Base-by-base conservation (phyloP, 2,888 invertebrate genomes). In the Exephanes ischioxanthus region DNA sequence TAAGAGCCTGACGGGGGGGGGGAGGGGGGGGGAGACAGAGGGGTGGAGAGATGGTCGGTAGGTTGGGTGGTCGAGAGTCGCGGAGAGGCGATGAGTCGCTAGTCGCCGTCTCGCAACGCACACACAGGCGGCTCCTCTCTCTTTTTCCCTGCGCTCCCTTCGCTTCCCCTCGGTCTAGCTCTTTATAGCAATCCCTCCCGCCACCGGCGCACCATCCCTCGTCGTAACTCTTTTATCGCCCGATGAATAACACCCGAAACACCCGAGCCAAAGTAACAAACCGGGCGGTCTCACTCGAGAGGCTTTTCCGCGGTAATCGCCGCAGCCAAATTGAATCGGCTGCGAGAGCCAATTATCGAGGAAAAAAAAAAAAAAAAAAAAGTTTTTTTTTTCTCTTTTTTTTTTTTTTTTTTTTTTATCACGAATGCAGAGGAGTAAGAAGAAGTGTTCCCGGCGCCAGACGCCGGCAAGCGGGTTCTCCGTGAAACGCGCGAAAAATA, bases 401-500 rank as follows among this genome's bases (percentile, higher is more conserved):
- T 41, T 41, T 41, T 41, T 41, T 11, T 41, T 11, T 11, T 41
- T 41, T 41, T 41, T 41, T 9, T 41, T 41, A 41, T 41, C 11
- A 11, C 41, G 9, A 41, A 41, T 41, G 41, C 41, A 41, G 41
- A 41, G 7, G 41, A 41, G 41, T 9, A 11, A 41, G 41, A 37
- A 7, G 45, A 45, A 45, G 16, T 16, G 45, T 45, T 45, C 14
- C 45, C 45, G 45, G 45, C 45, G 58, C 70, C 72, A 58, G 79
- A 80, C 72, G 77, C 77, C 84, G 80, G 67, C 77, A 71, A 51
- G 3, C 45, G 45, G 22, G 45, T 76, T 51, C 26, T 33, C 78
- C 61, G 61, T 63, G 30, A 33, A 63, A 51, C 73, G 79, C 85
- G 87, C 82, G 85, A 92, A 92, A 92, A 92, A 92, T 91, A 90